Evolutionary conservation across 2,888 invertebrate species (phyloP).

Genomic region (Sminthurides aquaticus): DNA sequence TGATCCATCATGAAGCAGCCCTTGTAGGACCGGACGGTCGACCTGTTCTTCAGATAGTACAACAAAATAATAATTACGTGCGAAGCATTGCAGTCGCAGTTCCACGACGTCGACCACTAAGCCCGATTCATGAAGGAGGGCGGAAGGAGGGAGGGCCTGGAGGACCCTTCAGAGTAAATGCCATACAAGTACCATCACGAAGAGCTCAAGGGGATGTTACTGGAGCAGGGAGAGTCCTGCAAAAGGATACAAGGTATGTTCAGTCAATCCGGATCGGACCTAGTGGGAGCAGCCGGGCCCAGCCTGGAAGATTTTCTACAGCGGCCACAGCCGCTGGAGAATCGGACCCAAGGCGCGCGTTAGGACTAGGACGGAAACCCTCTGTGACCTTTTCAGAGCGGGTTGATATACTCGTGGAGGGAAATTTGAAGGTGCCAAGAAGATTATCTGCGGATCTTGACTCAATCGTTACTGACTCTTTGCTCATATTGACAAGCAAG

Average conservation of each 20-base stretch:
- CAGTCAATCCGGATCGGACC: conserved; percentile 41
- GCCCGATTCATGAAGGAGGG: conserved; percentile 32
- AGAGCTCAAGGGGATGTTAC: conserved; percentile 24
- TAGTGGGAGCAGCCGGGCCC: conserved; percentile 9
- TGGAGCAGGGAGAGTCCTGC: conserved; percentile 35
- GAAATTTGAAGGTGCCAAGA: conserved; percentile 22
- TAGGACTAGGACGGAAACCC: conserved; percentile 26
- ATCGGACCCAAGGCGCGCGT: not conserved
- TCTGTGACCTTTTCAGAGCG: conserved; percentile 42
- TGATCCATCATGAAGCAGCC: conserved; percentile 40
- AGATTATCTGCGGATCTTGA: conserved; percentile 32
- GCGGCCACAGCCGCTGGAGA: not conserved
- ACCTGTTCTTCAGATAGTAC: conserved; percentile 39
- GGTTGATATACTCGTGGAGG: conserved; percentile 34
- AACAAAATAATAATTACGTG: conserved; percentile 41
- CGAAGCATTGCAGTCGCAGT: conserved; percentile 39
- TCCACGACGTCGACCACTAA: conserved; percentile 27
- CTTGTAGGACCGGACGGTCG: conserved; percentile 33
- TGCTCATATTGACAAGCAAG: conserved; percentile 36
- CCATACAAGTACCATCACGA: conserved; percentile 27
- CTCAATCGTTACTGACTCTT: conserved; percentile 42
- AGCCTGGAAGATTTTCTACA: conserved; percentile 5
- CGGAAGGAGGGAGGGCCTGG: not conserved
- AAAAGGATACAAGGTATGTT: conserved; percentile 38
- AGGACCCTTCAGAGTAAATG: conserved; percentile 19